phyloP scores from a whole-genome alignment of 35 echinoderm and acorn worm genomes.

The Ophioderma brevispina region DNA sequence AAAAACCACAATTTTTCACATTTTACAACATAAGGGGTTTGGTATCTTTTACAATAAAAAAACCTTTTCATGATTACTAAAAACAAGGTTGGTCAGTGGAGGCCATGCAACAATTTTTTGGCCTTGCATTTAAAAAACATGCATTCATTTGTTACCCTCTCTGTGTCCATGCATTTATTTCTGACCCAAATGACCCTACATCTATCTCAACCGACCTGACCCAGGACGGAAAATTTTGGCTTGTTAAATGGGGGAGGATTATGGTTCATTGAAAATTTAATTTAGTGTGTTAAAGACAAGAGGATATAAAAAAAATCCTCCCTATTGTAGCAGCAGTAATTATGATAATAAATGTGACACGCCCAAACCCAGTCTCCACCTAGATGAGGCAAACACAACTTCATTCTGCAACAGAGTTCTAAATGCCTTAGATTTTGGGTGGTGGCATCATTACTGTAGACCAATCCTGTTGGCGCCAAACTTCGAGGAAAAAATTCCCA shows the following conservation, averaged over 20 bases:
- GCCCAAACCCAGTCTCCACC: background rate
- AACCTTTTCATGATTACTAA: no score
- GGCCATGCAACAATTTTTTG: no score
- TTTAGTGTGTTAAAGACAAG: no score
- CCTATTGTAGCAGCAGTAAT: conserved; percentile 11
- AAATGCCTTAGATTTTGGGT: background rate
- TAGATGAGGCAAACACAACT: background rate
- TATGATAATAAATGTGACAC: background rate
- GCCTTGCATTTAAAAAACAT: no score
- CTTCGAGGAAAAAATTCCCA: background rate
- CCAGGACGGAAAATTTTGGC: background rate
- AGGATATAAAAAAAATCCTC: background rate
- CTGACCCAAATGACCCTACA: background rate
- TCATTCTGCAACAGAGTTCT: background rate
- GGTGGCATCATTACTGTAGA: no score
- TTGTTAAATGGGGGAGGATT: no score
- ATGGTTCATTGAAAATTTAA: no score
- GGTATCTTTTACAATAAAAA: no score
- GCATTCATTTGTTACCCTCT: background rate
- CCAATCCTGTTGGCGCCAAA: background rate
- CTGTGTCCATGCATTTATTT: background rate
- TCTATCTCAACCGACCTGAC: background rate
- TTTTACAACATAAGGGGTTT: no score
- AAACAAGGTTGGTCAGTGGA: no score
- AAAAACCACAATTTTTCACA: background rate